Evolutionary conservation across 1,140 invertebrate species (phyloP).

Genomic region (Micrasema minimum): DNA sequence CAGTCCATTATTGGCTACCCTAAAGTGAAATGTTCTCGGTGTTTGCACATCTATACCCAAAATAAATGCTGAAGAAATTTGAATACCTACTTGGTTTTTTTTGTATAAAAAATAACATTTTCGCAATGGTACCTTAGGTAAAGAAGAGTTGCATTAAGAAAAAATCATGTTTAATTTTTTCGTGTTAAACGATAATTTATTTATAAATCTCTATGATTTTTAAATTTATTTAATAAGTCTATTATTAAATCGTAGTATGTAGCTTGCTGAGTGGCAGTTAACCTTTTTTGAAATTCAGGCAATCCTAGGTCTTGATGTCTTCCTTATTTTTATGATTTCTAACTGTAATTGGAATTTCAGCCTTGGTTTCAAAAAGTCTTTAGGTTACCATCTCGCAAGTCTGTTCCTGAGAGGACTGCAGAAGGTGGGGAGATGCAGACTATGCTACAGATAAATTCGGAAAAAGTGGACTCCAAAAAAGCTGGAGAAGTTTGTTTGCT

Average conservation of each 20-base stretch:
- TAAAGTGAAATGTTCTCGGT: no score
- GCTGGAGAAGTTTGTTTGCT: constrained; percentile 69
- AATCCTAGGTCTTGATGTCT: neutral
- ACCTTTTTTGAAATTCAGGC: neutral
- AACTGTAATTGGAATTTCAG: neutral
- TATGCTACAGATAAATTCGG: constrained; percentile 58
- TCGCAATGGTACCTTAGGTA: no score
- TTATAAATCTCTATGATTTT: no score
- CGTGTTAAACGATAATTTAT: no score
- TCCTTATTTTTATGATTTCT: neutral
- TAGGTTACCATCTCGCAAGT: neutral
- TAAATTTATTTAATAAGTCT: no score
- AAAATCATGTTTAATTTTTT: no score
- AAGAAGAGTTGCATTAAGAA: no score
- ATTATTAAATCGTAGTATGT: neutral
- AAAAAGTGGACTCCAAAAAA: constrained; percentile 48
- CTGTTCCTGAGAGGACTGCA: constrained; percentile 24
- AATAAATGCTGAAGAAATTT: no score
- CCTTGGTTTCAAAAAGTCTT: constrained; percentile 25
- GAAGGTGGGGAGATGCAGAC: constrained; percentile 64
- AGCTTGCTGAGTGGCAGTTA: neutral
- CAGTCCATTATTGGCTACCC: no score
- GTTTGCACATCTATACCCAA: no score
- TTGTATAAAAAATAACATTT: no score
- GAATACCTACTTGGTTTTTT: no score